Percentiles rank a stretch among this genome's conserved stretches.
Evolutionary conservation across 2,113 vertebrate species (phyloP).

Genomic region (Crocuta crocuta): DNA sequence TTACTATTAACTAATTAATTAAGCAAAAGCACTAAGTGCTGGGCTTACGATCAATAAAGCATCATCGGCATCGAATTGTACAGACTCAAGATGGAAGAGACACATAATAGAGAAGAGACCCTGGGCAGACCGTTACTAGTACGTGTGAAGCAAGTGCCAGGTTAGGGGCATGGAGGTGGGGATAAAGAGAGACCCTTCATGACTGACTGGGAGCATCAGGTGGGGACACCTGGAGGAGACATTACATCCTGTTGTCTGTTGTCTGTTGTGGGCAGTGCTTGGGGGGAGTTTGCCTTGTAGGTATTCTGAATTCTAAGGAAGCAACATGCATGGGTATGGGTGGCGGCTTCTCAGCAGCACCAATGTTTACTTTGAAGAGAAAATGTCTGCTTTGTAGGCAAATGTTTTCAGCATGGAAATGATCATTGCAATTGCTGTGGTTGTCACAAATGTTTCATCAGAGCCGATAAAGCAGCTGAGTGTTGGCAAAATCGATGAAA

Average conservation of each 20-base stretch:
- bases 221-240: not conserved
- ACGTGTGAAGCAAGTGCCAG: not conserved
- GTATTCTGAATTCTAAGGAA: constrained; percentile 47
- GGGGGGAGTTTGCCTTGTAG: constrained; percentile 16
- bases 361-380: constrained; percentile 82
- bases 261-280: not conserved
- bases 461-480: constrained; percentile 85
- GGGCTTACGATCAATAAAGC: not conserved
- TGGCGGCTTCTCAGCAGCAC: constrained; percentile 66
- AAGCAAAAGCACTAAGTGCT: not conserved
- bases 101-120: not conserved
- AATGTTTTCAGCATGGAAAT: constrained; percentile 85
- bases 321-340: not conserved
- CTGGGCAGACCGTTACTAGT: no score
- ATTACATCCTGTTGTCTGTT: not conserved
- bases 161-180: not conserved
- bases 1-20: constrained; percentile 41
- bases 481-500: constrained; percentile 86
- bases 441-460: constrained; percentile 85
- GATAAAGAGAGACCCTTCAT: not conserved
- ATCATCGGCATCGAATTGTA: not conserved
- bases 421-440: constrained; percentile 84
- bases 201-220: not conserved
- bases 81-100: not conserved
- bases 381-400: constrained; percentile 85